Evolutionary conservation across 2,888 invertebrate species (phyloP).

Genomic region (Horisme vitalbata): DNA sequence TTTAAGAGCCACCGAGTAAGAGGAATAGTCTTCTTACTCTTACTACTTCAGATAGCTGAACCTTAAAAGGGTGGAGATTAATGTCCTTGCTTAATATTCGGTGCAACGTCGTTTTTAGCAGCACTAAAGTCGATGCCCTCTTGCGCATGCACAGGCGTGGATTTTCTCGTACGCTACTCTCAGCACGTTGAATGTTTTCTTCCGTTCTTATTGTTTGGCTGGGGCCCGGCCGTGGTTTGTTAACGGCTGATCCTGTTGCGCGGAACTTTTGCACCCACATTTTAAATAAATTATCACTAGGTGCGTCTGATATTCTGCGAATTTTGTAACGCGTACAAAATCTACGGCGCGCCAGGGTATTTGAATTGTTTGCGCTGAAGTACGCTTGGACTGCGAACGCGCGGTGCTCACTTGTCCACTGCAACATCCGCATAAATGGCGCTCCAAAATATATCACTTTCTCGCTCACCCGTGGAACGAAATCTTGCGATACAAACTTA

Average conservation of each 20-base stretch:
- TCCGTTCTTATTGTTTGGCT: not conserved
- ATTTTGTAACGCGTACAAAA: constrained; percentile 33
- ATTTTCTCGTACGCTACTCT: constrained; percentile 20
- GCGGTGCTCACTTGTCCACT: constrained; percentile 26
- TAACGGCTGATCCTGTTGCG: constrained; percentile 27
- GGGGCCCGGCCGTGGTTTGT: constrained; percentile 26
- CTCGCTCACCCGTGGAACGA: no score
- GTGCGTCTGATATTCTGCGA: constrained; percentile 31
- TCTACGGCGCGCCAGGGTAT: constrained; percentile 26
- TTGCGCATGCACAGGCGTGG: constrained; percentile 24
- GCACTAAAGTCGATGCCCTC: constrained; percentile 12
- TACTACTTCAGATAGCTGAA: constrained; percentile 33
- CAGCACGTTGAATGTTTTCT: constrained; percentile 25
- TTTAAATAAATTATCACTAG: constrained; percentile 35
- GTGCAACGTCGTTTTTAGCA: constrained; percentile 5
- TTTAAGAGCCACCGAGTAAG: constrained; percentile 30
- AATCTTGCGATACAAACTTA: no score
- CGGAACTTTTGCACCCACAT: constrained; percentile 34
- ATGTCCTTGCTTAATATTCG: constrained; percentile 17
- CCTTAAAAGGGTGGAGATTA: constrained; percentile 23
- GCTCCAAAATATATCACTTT: no score
- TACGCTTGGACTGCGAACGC: constrained; percentile 28
- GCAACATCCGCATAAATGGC: constrained; percentile 17
- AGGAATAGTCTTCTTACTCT: no score
- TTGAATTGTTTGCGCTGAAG: constrained; percentile 27